A percentile compares a stretch with the other conserved stretches of the same genome.
These are phyloP conservation scores for Rhinoderma darwinii DNA, from an alignment of 2,113 vertebrate species.

Conservation along the genomic window DNA sequence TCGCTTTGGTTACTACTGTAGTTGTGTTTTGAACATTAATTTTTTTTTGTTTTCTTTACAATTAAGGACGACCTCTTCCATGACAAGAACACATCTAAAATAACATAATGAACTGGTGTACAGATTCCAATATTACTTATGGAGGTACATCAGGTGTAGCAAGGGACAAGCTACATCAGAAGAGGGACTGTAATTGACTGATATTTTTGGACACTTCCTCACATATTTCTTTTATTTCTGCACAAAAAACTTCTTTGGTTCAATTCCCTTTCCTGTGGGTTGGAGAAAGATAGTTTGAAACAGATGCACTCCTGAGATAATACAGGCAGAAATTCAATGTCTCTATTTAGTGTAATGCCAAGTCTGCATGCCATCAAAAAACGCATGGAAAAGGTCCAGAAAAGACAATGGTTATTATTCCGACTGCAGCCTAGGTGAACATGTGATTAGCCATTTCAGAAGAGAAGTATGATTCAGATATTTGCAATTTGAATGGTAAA, in stretches of 20 bases:
- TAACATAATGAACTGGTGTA: too few species aligned
- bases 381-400: slow-evolving; percentile 51
- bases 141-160: slow-evolving; percentile 1
- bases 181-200: slow-evolving; percentile 55
- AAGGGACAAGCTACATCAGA: slow-evolving; percentile 27
- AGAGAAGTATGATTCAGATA: neutral
- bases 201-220: slow-evolving; percentile 68
- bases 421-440: slow-evolving; percentile 44
- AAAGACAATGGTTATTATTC: slow-evolving; percentile 53
- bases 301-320: slow-evolving; percentile 77
- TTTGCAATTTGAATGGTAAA: neutral
- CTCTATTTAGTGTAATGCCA: slow-evolving; percentile 70
- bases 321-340: slow-evolving; percentile 69
- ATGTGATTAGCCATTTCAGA: neutral
- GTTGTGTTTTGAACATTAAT: too few species aligned
- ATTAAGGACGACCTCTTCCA: too few species aligned
- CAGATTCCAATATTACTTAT: slow-evolving; percentile 42
- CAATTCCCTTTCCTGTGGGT: slow-evolving; percentile 76
- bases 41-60: too few species aligned
- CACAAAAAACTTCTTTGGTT: slow-evolving; percentile 75
- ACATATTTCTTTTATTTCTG: slow-evolving; percentile 69
- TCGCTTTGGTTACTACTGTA: too few species aligned
- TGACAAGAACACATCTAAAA: too few species aligned
- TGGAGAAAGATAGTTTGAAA: slow-evolving; percentile 75
- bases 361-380: slow-evolving; percentile 66